Conservation (phyloP, 2,113 vertebrate species). For the Grammomys dolichurus region DNA sequence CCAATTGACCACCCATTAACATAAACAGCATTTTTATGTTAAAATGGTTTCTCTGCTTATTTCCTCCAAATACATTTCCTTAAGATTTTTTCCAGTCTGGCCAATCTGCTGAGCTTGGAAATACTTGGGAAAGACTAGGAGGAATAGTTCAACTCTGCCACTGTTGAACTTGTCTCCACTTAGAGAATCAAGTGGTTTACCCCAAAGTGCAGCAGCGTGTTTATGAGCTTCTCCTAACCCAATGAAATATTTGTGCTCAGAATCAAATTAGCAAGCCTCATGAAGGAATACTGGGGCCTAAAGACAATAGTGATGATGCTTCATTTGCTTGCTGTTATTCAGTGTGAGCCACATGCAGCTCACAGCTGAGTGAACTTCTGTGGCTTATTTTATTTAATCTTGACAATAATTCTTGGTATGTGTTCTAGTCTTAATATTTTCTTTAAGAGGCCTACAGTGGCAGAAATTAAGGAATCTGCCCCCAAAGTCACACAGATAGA, state of each 20-base stretch:
- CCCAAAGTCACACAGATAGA: background rate
- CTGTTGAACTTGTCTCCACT: constrained; percentile 60
- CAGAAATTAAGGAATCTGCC: constrained; percentile 34
- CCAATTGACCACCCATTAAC: constrained; percentile 24
- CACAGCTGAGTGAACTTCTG: background rate
- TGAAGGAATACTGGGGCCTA: background rate
- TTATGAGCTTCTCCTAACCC: background rate
- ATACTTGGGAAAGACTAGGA: constrained; percentile 7
- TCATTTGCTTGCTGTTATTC: constrained; percentile 21
- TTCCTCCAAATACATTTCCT: constrained; percentile 59
- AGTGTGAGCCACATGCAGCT: background rate
- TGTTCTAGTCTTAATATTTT: background rate
- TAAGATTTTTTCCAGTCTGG: constrained; percentile 48
- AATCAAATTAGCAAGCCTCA: constrained; percentile 16
- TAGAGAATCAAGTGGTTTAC: constrained; percentile 25
- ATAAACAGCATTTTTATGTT: constrained; percentile 61
- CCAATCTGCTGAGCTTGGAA: constrained; percentile 65
- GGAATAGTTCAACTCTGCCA: constrained; percentile 32
- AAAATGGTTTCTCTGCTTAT: constrained; percentile 61
- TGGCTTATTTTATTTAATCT: background rate
- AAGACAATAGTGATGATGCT: background rate
- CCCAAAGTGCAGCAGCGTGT: constrained; percentile 21
- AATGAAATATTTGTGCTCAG: background rate
- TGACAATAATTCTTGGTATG: background rate
- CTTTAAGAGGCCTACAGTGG: background rate